Evolutionary conservation across 2,797 vertebrate species (phyloP).

Genomic region (Enteromius viviparus): DNA sequence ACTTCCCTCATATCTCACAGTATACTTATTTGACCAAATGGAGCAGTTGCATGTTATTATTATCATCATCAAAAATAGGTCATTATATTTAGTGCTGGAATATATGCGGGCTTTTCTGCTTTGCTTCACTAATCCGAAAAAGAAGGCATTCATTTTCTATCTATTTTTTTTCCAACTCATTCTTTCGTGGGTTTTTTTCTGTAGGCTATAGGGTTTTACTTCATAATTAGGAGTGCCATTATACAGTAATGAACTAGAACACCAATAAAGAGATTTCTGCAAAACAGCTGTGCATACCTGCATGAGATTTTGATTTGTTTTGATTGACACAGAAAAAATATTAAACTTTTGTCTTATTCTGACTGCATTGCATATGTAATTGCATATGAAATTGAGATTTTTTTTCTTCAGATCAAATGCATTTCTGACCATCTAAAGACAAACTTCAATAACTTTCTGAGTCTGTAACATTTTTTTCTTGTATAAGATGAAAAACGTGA

Average conservation of each 20-base stretch:
- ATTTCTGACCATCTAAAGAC: not conserved
- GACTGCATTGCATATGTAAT: not conserved
- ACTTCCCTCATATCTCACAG: not conserved
- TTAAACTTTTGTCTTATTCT: constrained; percentile 22
- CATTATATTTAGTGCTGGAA: not conserved
- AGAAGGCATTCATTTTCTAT: not conserved
- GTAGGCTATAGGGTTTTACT: not conserved
- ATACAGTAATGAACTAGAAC: constrained; percentile 25
- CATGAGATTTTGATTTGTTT: not conserved
- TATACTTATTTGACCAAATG: constrained; percentile 27
- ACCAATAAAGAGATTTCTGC: constrained; percentile 23
- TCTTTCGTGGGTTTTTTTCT: not conserved
- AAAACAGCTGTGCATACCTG: constrained; percentile 15
- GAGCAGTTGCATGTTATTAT: constrained; percentile 25
- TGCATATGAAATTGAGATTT: not conserved
- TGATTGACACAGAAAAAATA: constrained; percentile 25
- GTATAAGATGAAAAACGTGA: too few species aligned
- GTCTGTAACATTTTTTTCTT: not conserved
- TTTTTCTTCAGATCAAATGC: not conserved
- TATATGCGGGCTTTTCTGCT: not conserved
- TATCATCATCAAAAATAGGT: constrained; percentile 15
- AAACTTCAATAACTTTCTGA: not conserved
- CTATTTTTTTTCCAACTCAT: not conserved
- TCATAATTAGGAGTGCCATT: constrained; percentile 25
- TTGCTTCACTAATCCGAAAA: constrained; percentile 19